Evolutionary conservation across 1,140 invertebrate genomes (phyloP), one percentile per base, ranked within the genome.

Genomic region (Cyclargus thomasi): DNA sequence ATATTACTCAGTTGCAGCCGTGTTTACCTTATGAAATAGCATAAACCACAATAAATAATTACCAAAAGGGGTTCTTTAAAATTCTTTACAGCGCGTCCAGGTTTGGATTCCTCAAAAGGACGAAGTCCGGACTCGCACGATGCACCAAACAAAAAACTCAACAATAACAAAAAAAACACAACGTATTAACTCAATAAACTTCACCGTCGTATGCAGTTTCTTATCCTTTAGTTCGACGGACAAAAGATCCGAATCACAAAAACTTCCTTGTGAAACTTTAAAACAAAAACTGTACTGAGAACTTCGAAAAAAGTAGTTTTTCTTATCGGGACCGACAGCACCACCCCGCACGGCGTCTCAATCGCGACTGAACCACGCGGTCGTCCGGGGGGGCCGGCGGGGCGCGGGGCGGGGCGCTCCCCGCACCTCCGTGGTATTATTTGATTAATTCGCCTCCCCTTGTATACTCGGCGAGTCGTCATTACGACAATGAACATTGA

Each of bases 361-460:
- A 74, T 86, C 79, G 80, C 82, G 77, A 89, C 86, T 89, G 85
- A 87, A 79, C 79, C 86, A 89, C 82, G 84, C 86, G 85, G 85
- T 85, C 82, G 83, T 63, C 69, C 69, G 78, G 75, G 78, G 14
- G 82, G 75, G 74, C 65, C 62, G 73, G 75, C 63, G 78, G 75
- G 71, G 70, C 53, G 73, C 71, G 74, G 71, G 35, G 67, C 53
- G 70, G 77, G 75, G 73, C 76, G 72, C 79, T 65, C 78, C 84
- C 82, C 82, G 77, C 84, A 73, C 83, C 85, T 77, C 84, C 75
- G 82, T 84, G 75, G 84, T 90, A 90, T 90, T 90, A 90, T 90
- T 90, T 90, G 87, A 90, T 90, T 90, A 90, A 90, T 90, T 90
- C 81, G 85, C 85, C 86, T 89, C 85, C 87, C 87, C 87, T 90